Evolutionary conservation across 2,797 vertebrate species (phyloP).

Genomic region (Cyprinella venusta): DNA sequence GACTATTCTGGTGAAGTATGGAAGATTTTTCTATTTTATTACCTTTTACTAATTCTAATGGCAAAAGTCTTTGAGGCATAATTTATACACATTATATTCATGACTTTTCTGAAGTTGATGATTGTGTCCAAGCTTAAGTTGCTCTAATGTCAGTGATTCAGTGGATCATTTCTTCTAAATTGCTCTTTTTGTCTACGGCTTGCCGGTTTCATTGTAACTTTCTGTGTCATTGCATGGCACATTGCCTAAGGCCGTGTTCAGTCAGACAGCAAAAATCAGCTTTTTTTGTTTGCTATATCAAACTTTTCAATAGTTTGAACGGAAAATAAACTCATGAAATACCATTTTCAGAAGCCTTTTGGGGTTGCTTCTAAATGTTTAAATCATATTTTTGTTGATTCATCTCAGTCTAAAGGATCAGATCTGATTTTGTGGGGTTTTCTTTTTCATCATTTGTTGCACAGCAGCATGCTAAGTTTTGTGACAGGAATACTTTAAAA

Average conservation of each 20-base stretch:
- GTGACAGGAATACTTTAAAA: no score
- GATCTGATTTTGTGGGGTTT: neutral
- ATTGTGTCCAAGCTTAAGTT: neutral
- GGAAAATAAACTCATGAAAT: neutral
- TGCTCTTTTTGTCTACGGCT: neutral
- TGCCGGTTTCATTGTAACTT: neutral
- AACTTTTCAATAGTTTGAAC: neutral
- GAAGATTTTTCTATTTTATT: neutral
- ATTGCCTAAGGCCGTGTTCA: neutral
- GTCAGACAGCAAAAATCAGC: neutral
- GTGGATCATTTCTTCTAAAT: neutral
- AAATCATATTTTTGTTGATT: neutral
- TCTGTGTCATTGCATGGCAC: neutral
- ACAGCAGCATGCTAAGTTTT: neutral
- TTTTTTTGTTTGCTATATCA: neutral
- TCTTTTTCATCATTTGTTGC: no score
- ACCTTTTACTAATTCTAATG: neutral
- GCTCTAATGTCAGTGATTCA: neutral
- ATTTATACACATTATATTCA: neutral
- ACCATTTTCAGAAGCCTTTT: neutral
- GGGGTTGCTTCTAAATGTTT: neutral
- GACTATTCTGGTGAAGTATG: neutral
- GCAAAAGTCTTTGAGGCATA: neutral
- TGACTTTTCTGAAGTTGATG: conserved; percentile 5
- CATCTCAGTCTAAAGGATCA: neutral